Evolutionary conservation across 1,140 invertebrate species (phyloP), one percentile per base, ranked within the genome.

Genomic region (Zaprionus lachaisei): DNA sequence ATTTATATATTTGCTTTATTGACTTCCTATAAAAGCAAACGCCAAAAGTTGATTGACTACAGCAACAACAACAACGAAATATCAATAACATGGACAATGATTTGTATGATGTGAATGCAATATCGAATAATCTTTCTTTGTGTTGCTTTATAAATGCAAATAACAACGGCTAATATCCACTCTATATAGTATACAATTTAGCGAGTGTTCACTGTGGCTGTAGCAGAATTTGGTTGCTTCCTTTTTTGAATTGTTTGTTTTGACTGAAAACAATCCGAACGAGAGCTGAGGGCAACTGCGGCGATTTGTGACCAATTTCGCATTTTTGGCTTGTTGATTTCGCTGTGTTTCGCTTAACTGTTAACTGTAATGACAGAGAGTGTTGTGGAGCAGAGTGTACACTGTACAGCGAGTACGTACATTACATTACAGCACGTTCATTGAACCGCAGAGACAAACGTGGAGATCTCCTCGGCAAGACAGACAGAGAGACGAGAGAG

Each of bases 21-120:
- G 81, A 87, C 84, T 87, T 87, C 85, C 84, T 87, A 87, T 89
- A 84, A 81, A 78, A 87, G 81, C 64, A 72, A 41, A 62, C 73
- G 79, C 57, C 83, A 56, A 89, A 87, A 87, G 84, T 78, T 89
- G 84, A 87, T 89, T 87, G 83, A 89, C 83, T 89, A 87, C 80
- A 81, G 58, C 67, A 71, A 66, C 49, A 65, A 70, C 26, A 66
- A 81, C 71, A 83, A 83, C 62, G 41, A 11, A 75, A 60, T 60
- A 57, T 55, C 37, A 73, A 78, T 63, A 73, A 61, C 5, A 67
- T 63, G 20, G 9, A 69, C 34, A 44, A 51, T 44, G 31, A 34
- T 34, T 4, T 34, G 9, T 4, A 58, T 65, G 9, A 11, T 34
- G 31, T 34, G 64, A 73, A 69, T 73, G 81, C 70, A 77, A 57